Evolutionary conservation across 2,113 vertebrate species (phyloP), one percentile per base, ranked within the genome.

Genomic region (Poeciliopsis occidentalis): DNA sequence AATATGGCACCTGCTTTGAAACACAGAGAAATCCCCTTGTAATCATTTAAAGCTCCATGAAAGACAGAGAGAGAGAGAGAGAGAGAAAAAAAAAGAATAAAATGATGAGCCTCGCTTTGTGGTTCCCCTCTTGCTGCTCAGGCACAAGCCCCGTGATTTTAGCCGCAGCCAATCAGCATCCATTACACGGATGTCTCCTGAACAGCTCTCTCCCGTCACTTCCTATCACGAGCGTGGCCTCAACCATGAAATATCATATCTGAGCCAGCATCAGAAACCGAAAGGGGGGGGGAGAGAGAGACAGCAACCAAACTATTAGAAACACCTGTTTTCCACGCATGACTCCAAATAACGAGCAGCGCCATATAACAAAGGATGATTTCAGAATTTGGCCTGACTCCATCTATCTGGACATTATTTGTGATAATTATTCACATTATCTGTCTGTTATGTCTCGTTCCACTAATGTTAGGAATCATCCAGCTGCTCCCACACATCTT

Each of bases 301-400:
- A 91, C 87, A 61, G 85, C 27, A 57, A 73, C 76, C 77, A 65
- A 37, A 62, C 64, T 88, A 95, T 95, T 94, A 79, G 84, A 95
- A 95, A 93, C 94, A 95, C 93, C 93, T 95, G 94, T 93, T 94
- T 90, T 91, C 82, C 87, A 80, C 89, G 76, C 88, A 81, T 84
- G 88, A 89, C 86, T 85, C 88, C 70, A 88, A 88, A 89, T 93
- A 94, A 93, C 92, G 91, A 93, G 90, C 83, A 4, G 76, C 61
- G 81, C 68, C 86, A 91, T 89, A 79, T 60, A 87, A 81, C 68
- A 68, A 80, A 82, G 82, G 89, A n/a, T 93, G 92, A 94, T 93
- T 94, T 94, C 90, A 92, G 84, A 86, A 93, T 93, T 94, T 94
- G 93, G 93, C 91, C 39, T 4, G 2, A 1, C 27, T 89, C 90